Evolutionary conservation across 2,888 invertebrate species (phyloP), one percentile per base, ranked within the genome.

Genomic region (Lasius fuliginosus): DNA sequence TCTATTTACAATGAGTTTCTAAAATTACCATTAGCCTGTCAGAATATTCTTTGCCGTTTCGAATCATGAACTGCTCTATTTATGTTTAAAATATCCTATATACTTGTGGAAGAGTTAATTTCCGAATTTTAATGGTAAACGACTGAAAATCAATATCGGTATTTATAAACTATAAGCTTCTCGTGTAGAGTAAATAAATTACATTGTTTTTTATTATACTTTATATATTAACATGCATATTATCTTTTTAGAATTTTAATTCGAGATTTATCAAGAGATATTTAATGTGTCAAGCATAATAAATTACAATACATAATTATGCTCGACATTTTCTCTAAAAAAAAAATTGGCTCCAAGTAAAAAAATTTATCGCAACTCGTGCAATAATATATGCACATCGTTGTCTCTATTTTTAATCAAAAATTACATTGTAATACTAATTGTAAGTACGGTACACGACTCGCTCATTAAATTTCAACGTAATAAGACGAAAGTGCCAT

Each of bases 1-100:
- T 76, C 53, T 76, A 76, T 65, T 53, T 53, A 36, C 9, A 27
- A 49, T 30, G 56, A 67, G 9, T 68, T 67, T 77, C 56, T n/a
- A 53, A 27, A 68, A 30, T 56, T 68, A 40, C 6, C 36, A 40
- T 76, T 67, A 65, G 18, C 3, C 11, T 75, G 3, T 30, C 23
- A 49, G 9, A 36, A 46, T 33, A 23, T 33, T 23, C 9, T 18
- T n/a, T 42, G 8, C 9, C 23, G 9, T 15, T 62, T 75, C 46
- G 2, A 62, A 46, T 11, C 5, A 9, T 33, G 8, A 30, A 62
- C 15, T 27, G 23, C 15, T 23, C 23, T 33, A 8, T 64, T 46
- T 46, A 42, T 33, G 33, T 11, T 27, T 3, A 49, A 46, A 46
- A 30, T 30, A 30, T 49, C 15, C 9, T 46, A 0, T 23, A 23